Evolutionary conservation across 2,888 invertebrate species (phyloP).

Genomic region (Hypomecis punctinalis): DNA sequence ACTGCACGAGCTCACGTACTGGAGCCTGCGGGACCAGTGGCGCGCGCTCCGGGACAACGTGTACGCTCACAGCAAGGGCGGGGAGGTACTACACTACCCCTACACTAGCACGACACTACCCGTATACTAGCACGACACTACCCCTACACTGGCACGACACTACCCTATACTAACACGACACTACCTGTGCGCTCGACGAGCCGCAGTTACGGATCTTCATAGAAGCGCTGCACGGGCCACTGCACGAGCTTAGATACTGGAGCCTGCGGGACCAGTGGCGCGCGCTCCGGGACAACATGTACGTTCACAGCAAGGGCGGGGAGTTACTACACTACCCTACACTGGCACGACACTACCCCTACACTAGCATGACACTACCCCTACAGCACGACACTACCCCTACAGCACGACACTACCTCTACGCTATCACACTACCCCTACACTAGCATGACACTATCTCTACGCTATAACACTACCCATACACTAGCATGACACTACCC

Average conservation of each 20-base stretch:
- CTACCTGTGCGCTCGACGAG: slow-evolving; percentile 58
- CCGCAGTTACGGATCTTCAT: slow-evolving; percentile 77
- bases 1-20: slow-evolving; percentile 74
- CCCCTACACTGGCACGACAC: too few relatives aligned
- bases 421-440: too few relatives aligned
- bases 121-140: too few relatives aligned
- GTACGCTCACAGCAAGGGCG: background rate
- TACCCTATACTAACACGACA: too few relatives aligned
- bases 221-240: slow-evolving; percentile 73
- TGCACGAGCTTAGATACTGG: slow-evolving; percentile 76
- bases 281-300: slow-evolving; percentile 54
- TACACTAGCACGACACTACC: too few relatives aligned
- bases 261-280: slow-evolving; percentile 68
- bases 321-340: background rate
- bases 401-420: too few relatives aligned
- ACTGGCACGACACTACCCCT: too few relatives aligned
- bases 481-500: too few relatives aligned
- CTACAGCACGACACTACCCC: too few relatives aligned
- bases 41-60: slow-evolving; percentile 55
- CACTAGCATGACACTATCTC: too few relatives aligned
- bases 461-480: too few relatives aligned
- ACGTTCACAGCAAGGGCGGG: background rate
- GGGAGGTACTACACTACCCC: background rate
- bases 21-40: slow-evolving; percentile 71
- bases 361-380: too few relatives aligned